Evolutionary conservation across 2,888 invertebrate genomes (phyloP), one percentile per base, ranked within the genome.

Genomic region (Acanthosepion pharaonis): DNA sequence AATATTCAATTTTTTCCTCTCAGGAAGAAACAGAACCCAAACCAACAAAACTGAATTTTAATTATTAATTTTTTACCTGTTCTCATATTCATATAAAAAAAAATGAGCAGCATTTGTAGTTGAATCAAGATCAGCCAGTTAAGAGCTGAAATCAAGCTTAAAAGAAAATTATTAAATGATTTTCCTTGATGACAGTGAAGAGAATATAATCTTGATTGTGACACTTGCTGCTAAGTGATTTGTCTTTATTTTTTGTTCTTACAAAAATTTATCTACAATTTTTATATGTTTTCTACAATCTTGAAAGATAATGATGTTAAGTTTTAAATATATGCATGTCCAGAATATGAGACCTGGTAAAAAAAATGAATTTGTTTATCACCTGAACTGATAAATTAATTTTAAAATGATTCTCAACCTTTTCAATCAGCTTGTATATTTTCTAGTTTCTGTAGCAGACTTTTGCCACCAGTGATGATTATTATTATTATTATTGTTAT

Each of bases 271-370:
- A n/a, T 78, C 78, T 78, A n/a, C 78, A 78, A 33, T 78, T 78
- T 78, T 78, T 78, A 78, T 78, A 78, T 78, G 78, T 78, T 78
- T 78, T 78, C n/a, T 78, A 78, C 78, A n/a, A 78, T n/a, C n/a
- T 78, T 33, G 78, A 78, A 78, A 23, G 33, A 78, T 33, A 33
- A n/a, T n/a, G 5, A 78, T n/a, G 78, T 78, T 15, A 78, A 78
- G 78, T 78, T 78, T 78, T 9, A 78, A 78, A 78, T n/a, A 78
- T 78, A n/a, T 78, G 78, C 78, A 78, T 78, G 78, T n/a, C 78
- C 78, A n/a, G 78, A 78, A 78, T 78, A 78, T 78, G 78, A 78
- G 78, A 78, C n/a, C 78, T 78, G 78, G 78, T 78, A 78, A 78
- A 78, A 78, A 78, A 78, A 78, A 78, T n/a, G n/a, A n/a, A 59